Percentiles rank a stretch among this genome's conserved stretches.
Evolutionary conservation across 1,140 invertebrate genomes (phyloP).

Genomic region (Nephotettix cincticeps): DNA sequence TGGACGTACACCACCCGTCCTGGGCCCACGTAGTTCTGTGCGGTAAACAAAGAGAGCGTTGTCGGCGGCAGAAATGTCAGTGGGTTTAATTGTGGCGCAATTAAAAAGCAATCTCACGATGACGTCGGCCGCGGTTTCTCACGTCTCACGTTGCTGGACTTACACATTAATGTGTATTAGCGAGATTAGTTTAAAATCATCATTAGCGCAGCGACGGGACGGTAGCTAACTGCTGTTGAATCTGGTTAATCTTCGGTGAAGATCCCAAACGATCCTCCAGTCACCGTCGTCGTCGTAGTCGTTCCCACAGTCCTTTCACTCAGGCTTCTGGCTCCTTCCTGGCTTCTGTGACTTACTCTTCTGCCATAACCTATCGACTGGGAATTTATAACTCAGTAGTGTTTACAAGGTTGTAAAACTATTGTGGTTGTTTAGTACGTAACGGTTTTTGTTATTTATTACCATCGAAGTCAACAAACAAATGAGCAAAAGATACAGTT

Average conservation of each 20-base stretch:
- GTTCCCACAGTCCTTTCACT: background rate
- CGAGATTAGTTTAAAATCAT: slow-evolving; percentile 26
- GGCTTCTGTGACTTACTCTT: too few species aligned
- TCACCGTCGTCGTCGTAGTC: background rate
- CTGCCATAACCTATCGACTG: too few species aligned
- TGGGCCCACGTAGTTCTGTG: too few species aligned
- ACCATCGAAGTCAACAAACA: too few species aligned
- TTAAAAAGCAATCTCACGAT: slow-evolving; percentile 13
- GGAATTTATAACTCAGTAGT: too few species aligned
- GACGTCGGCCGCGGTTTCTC: background rate
- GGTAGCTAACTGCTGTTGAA: slow-evolving; percentile 23
- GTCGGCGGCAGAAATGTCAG: background rate
- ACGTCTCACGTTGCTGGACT: background rate
- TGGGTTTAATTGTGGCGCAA: slow-evolving; percentile 11
- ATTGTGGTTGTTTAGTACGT: too few species aligned
- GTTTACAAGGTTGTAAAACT: too few species aligned
- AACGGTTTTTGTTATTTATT: too few species aligned
- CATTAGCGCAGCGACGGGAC: slow-evolving; percentile 1
- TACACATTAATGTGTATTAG: slow-evolving; percentile 25
- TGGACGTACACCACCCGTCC: too few species aligned
- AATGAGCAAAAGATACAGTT: too few species aligned
- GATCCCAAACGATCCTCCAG: slow-evolving; percentile 7
- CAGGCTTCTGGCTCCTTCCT: too few species aligned
- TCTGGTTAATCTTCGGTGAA: slow-evolving; percentile 9
- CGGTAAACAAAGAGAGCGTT: background rate